Evolutionary conservation across 1,140 invertebrate species (phyloP).

Genomic region (Cotesia typhae): DNA sequence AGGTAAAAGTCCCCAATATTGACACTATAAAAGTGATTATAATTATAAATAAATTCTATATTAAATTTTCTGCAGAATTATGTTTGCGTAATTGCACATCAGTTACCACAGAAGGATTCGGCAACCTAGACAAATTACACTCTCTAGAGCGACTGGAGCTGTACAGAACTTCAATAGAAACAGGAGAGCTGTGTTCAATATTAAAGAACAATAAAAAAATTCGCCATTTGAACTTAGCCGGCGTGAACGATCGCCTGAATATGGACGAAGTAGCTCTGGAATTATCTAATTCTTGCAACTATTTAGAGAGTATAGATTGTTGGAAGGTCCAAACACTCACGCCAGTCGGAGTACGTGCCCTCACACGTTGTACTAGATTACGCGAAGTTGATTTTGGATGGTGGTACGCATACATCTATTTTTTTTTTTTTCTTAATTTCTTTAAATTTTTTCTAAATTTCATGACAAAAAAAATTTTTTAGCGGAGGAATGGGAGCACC

Average conservation of each 20-base stretch:
- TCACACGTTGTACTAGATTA: conserved; percentile 75
- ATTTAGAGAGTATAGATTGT: conserved; percentile 80
- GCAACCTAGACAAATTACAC: conserved; percentile 69
- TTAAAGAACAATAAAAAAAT: conserved; percentile 73
- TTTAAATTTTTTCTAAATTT: conserved; percentile 49
- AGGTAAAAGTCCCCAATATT: background rate
- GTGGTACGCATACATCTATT: conserved; percentile 74
- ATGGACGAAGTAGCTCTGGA: conserved; percentile 78
- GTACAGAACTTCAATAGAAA: conserved; percentile 76
- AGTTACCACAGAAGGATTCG: conserved; percentile 71
- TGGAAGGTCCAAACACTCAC: conserved; percentile 85
- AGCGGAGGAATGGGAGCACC: conserved; percentile 65
- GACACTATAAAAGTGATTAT: conserved; percentile 15
- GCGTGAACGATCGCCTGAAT: conserved; percentile 66
- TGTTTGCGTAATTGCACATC: conserved; percentile 71
- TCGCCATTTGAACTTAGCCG: conserved; percentile 76
- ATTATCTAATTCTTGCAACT: conserved; percentile 71
- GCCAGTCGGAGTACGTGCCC: conserved; percentile 72
- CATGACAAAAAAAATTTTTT: conserved; percentile 45
- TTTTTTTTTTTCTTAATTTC: conserved; percentile 32
- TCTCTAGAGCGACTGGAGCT: conserved; percentile 79
- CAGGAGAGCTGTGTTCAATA: conserved; percentile 71
- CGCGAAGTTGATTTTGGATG: conserved; percentile 89
- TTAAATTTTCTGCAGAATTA: conserved; percentile 68
- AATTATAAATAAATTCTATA: conserved; percentile 28